These are phyloP conservation scores for Sinella curviseta DNA, from an alignment of 1,140 invertebrate genomes.

Conservation along the genomic window DNA sequence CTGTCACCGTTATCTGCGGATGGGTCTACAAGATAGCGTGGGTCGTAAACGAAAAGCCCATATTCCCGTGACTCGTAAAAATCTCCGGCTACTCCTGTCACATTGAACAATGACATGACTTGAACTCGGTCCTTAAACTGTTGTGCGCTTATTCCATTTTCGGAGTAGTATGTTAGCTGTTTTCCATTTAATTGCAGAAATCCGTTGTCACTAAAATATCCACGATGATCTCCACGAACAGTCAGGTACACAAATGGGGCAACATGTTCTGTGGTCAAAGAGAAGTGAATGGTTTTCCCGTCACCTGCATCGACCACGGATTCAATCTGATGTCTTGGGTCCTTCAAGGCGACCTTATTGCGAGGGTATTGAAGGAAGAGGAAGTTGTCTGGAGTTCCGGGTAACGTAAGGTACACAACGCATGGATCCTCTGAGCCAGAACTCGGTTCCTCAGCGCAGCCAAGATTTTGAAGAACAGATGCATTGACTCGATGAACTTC, in stretches of 20 bases:
- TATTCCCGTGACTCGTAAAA: no score
- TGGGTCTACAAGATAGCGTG: no score
- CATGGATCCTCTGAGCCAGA: not conserved
- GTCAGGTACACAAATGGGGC: constrained; percentile 66
- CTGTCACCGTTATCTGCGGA: no score
- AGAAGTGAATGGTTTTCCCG: constrained; percentile 29
- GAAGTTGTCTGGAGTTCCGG: constrained; percentile 43
- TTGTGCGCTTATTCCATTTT: constrained; percentile 45
- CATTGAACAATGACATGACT: constrained; percentile 53
- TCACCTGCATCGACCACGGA: not conserved
- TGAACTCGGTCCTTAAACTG: constrained; percentile 50
- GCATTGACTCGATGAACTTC: constrained; percentile 28
- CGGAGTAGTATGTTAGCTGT: constrained; percentile 53
- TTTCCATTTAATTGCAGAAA: constrained; percentile 57
- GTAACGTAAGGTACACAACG: constrained; percentile 37
- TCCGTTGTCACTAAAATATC: constrained; percentile 68
- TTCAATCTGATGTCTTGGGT: constrained; percentile 29
- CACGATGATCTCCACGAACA: constrained; percentile 50
- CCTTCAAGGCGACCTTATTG: not conserved
- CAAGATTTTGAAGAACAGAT: constrained; percentile 3
- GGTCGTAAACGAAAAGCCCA: no score
- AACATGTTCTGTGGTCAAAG: constrained; percentile 57
- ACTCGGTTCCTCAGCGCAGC: not conserved
- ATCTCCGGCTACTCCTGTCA: not conserved
- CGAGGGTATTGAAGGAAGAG: constrained; percentile 43